Evolutionary conservation across 2,113 vertebrate genomes (phyloP).

Genomic region (Alces alces): DNA sequence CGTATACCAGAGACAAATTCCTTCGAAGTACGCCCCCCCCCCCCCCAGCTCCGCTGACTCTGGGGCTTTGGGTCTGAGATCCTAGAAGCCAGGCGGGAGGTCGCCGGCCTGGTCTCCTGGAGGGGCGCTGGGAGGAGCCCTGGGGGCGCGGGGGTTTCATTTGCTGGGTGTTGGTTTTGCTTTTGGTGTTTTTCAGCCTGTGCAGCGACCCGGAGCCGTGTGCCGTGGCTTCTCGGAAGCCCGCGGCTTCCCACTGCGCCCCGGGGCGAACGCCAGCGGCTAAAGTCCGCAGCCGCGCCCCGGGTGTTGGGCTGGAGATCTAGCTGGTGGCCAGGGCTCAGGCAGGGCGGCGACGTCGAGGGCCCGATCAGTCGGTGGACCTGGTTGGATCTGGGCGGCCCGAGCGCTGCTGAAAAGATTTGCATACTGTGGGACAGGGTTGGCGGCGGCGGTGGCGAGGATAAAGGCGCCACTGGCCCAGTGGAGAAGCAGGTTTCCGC

Average conservation of each 20-base stretch:
- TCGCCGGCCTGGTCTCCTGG: not conserved
- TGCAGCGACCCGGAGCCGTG: not conserved
- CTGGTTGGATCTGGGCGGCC: slow-evolving; percentile 89
- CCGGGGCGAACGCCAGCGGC: slow-evolving; percentile 56
- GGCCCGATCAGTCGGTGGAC: slow-evolving; percentile 86
- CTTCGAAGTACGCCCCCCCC: not conserved
- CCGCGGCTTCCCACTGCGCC: slow-evolving; percentile 71
- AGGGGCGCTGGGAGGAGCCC: not conserved
- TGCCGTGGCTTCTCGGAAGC: slow-evolving; percentile 44
- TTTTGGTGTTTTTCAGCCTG: slow-evolving; percentile 32
- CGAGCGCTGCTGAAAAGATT: slow-evolving; percentile 89
- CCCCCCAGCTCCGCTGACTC: not conserved
- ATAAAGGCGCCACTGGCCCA: slow-evolving; percentile 86
- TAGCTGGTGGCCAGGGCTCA: slow-evolving; percentile 68
- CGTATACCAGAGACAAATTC: not conserved
- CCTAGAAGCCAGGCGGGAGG: not conserved
- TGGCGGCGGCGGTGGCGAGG: slow-evolving; percentile 50
- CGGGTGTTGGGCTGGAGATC: slow-evolving; percentile 75
- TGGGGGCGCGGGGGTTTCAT: not conserved
- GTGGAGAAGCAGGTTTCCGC: slow-evolving; percentile 80
- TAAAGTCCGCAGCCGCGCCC: slow-evolving; percentile 66
- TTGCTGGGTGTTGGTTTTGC: slow-evolving; percentile 21
- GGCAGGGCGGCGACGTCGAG: slow-evolving; percentile 80
- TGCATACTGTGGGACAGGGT: slow-evolving; percentile 88
- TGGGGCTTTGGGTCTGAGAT: not conserved